Evolutionary conservation across 2,888 invertebrate genomes (phyloP).

Genomic region (Drosophila borborema): DNA sequence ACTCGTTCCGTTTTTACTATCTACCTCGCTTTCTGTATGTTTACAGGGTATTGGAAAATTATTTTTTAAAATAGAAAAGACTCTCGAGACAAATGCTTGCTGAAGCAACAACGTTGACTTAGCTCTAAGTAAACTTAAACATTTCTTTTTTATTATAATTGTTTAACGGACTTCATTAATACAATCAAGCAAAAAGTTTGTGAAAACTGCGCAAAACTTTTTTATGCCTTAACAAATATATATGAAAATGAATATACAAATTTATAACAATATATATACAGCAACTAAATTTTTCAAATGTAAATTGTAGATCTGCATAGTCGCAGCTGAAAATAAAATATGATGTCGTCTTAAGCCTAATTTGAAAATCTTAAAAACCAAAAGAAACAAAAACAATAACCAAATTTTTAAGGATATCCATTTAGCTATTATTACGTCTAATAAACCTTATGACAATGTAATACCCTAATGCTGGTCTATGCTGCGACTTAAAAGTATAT

Average conservation of each 20-base stretch:
- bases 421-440: constrained; percentile 13
- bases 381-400: not conserved
- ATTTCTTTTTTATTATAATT: constrained; percentile 11
- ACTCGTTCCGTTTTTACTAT: too few species aligned
- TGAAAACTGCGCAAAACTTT: constrained; percentile 1
- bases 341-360: not conserved
- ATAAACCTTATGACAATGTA: constrained; percentile 39
- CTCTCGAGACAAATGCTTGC: not conserved
- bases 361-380: not conserved
- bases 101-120: constrained; percentile 24
- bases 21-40: too few species aligned
- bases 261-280: not conserved
- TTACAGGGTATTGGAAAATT: not conserved
- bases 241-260: not conserved
- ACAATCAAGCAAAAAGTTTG: constrained; percentile 10
- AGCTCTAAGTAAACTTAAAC: constrained; percentile 3
- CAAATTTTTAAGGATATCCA: not conserved
- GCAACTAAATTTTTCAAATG: not conserved
- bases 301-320: not conserved
- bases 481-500: constrained; percentile 36
- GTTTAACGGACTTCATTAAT: constrained; percentile 22
- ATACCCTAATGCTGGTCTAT: constrained; percentile 25
- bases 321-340: constrained; percentile 3
- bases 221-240: not conserved
- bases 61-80: not conserved